Base-by-base conservation (phyloP, 2,113 vertebrate species). In the Gallinago paraguaiae region DNA sequence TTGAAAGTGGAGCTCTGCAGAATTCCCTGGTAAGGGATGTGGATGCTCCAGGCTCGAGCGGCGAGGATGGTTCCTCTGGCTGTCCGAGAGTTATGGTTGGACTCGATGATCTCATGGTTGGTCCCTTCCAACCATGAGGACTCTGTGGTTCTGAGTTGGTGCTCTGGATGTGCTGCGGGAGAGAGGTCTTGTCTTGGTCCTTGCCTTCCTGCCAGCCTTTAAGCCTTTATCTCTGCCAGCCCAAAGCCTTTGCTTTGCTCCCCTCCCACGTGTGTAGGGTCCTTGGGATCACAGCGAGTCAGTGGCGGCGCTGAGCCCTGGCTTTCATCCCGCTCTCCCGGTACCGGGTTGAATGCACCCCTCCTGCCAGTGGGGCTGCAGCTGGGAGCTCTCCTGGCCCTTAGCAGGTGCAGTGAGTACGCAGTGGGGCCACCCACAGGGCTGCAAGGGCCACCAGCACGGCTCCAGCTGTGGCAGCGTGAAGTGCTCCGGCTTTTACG, bases 351-450 rank as follows among this genome's bases (percentile, higher is more conserved):
- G 35, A 13, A 3, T 4, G 45, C 70, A 14, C 2, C 31, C 41
- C 22, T 63, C 39, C 67, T 17, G 15, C 0, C 22, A 2, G 51
- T 10, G 50, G 35, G 43, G 7, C 20, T 61, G 39, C 15, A 3
- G n/a, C 65, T 12, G 88, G 46, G 33, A 25, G 86, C 39, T 22
- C 48, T 35, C 31, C 13, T 30, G 35, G 37, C 18, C 23, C 13
- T 11, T 13, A 27, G 56, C 48, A 19, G 64, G 35, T 77, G 41
- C 35, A 17, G 2, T 4, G 65, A 30, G 5, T 13, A 2, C 6
- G 2, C 19, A 3, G 39, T 0, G 20, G 46, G 67, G 4, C 33
- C 39, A 19, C 54, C 6, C 3, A 2, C 39, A 3, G 82, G 53
- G 57, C 48, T 33, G 22, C 2, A 1, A 13, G 45, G 61, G 54